Evolutionary conservation across 2,113 vertebrate species (phyloP), one percentile per base, ranked within the genome.

Genomic region (Zootoca vivipara): DNA sequence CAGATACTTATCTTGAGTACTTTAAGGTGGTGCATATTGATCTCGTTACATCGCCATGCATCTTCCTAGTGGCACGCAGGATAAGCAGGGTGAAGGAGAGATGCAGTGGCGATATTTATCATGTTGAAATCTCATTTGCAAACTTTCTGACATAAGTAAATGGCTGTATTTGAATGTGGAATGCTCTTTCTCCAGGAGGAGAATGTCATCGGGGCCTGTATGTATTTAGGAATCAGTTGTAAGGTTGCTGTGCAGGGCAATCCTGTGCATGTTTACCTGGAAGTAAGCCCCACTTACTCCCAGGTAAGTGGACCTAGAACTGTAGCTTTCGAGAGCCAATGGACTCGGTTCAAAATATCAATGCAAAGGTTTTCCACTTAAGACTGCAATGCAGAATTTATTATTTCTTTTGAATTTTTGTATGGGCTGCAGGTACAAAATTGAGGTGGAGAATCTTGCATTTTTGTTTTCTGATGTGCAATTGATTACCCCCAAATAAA

Each of bases 1-100:
- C 10, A 86, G 94, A 90, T 94, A 9, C 58, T 95, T 95, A 94
- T 93, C 93, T 94, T 88, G 64, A 89, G 83, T 84, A 80, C 85
- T 93, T 82, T 58, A 89, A 95, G 92, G 87, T 73, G 1, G 92
- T 86, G 81, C 77, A 9, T 91, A 12, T 86, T 91, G 92, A 85
- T 92, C 90, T 90, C 73, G 87, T 83, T 67, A 30, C 89, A 89
- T 28, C 81, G 87, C 89, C 93, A 91, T 89, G 77, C 83, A 7
- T 87, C 46, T 67, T 88, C 38, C 16, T 30, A 28, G 24, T 83
- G 82, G 40, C 64, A 38, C 15, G 6, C 4, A 38, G 73, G 72
- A 35, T 69, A 77, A 78, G 28, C 62, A 83, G 24, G 30, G 5
- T 24, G 81, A 64, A 65, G 77, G 86, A 87, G 81, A 87, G 81